Conservation (phyloP, 1,140 invertebrate genomes). For the Daktulosphaira vitifoliae region DNA sequence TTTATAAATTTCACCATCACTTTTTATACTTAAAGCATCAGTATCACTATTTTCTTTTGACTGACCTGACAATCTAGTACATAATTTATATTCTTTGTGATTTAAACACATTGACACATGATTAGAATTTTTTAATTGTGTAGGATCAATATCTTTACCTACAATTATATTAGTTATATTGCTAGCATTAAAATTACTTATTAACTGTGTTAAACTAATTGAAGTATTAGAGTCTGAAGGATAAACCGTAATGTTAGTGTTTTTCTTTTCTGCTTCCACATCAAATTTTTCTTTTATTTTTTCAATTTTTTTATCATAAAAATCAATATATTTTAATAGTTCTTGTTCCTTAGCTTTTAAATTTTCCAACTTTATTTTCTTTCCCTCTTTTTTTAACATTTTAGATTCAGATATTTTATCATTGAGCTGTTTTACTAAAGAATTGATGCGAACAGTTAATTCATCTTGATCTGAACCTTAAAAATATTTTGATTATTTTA, state of each 20-base stretch:
- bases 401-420: slow-evolving; percentile 45
- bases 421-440: slow-evolving; percentile 46
- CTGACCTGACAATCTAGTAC: too few species aligned
- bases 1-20: too few species aligned
- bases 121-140: too few species aligned
- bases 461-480: slow-evolving; percentile 46
- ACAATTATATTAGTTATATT: too few species aligned
- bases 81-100: too few species aligned
- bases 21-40: too few species aligned
- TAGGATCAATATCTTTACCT: too few species aligned
- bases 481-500: not conserved
- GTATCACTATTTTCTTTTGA: too few species aligned
- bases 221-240: too few species aligned
- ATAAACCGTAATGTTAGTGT: not conserved
- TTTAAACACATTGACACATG: too few species aligned
- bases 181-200: too few species aligned
- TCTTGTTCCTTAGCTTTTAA: slow-evolving; percentile 47
- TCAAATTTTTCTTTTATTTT: slow-evolving; percentile 8
- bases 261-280: slow-evolving; percentile 9
- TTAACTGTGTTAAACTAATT: too few species aligned
- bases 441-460: slow-evolving; percentile 46
- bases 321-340: slow-evolving; percentile 47
- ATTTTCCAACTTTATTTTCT: slow-evolving; percentile 44
- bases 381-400: slow-evolving; percentile 45
- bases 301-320: slow-evolving; percentile 28